Evolutionary conservation across 2,797 vertebrate species (phyloP).

Genomic region (Martes flavigula): DNA sequence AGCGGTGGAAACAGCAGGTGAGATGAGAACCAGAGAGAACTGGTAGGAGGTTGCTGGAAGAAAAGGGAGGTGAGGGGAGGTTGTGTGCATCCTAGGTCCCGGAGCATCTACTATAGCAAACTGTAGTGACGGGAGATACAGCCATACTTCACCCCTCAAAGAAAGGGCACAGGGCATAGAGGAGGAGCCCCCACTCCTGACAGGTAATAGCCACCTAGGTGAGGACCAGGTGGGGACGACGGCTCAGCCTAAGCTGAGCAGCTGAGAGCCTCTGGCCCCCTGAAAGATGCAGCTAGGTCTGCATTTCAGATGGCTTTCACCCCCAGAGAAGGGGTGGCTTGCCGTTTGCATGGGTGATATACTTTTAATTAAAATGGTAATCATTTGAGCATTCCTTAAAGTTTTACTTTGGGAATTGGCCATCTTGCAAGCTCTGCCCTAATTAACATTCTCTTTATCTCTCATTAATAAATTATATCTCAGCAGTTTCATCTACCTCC

Average conservation of each 20-base stretch:
- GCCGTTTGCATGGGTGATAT: constrained; percentile 53
- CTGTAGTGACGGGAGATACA: neutral
- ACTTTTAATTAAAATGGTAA: constrained; percentile 83
- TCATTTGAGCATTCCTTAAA: constrained; percentile 81
- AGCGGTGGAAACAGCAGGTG: neutral
- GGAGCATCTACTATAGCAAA: neutral
- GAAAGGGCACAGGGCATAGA: neutral
- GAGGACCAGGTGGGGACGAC: neutral
- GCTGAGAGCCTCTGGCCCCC: neutral
- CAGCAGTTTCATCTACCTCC: constrained; percentile 21
- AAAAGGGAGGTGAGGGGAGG: neutral
- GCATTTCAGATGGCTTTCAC: neutral
- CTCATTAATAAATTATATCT: constrained; percentile 84
- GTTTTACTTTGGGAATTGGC: constrained; percentile 85
- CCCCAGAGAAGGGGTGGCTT: neutral
- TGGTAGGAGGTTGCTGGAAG: neutral
- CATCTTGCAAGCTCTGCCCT: constrained; percentile 67
- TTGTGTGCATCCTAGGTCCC: neutral
- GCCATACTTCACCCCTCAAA: neutral
- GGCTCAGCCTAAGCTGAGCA: neutral
- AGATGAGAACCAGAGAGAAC: neutral
- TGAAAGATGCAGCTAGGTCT: fast-evolving
- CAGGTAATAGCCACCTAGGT: neutral
- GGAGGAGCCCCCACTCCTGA: neutral
- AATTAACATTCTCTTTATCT: constrained; percentile 85